Percentiles rank a stretch among this genome's conserved stretches.
phyloP scores from a whole-genome alignment of 2,888 invertebrate genomes.

The Magallana nippona region DNA sequence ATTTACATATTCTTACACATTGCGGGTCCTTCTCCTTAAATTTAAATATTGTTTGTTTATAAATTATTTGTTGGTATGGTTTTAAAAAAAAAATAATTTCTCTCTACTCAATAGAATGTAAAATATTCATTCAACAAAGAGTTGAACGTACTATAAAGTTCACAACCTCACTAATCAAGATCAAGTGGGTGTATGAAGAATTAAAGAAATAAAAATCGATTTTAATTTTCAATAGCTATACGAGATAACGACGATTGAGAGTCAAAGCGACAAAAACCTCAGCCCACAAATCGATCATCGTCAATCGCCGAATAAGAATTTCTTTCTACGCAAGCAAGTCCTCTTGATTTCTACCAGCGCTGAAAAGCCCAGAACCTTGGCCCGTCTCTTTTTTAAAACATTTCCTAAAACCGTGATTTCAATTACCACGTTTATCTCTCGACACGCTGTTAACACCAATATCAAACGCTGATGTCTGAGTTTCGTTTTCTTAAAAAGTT shows the following conservation, averaged over 20 bases:
- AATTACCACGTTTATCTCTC: not conserved
- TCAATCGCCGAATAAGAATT: not conserved
- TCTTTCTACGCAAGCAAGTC: not conserved
- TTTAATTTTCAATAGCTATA: not conserved
- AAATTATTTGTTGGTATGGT: no score
- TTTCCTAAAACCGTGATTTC: not conserved
- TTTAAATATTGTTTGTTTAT: no score
- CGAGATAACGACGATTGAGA: not conserved
- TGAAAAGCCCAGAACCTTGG: not conserved
- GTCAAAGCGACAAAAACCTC: not conserved
- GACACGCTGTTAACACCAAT: not conserved
- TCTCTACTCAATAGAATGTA: no score
- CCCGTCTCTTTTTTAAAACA: not conserved
- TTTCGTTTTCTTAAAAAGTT: not conserved
- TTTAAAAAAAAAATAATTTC: no score
- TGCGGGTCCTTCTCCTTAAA: no score
- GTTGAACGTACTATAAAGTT: no score
- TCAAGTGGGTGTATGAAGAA: no score
- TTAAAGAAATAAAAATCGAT: no score
- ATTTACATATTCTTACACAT: no score
- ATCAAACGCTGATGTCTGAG: not conserved
- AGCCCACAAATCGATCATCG: not conserved
- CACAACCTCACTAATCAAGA: no score
- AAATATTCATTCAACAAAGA: no score
- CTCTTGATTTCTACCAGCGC: not conserved